Evolutionary conservation across 1,140 invertebrate species (phyloP), one percentile per base, ranked within the genome.

Genomic region (Lordiphosa stackelbergi): DNA sequence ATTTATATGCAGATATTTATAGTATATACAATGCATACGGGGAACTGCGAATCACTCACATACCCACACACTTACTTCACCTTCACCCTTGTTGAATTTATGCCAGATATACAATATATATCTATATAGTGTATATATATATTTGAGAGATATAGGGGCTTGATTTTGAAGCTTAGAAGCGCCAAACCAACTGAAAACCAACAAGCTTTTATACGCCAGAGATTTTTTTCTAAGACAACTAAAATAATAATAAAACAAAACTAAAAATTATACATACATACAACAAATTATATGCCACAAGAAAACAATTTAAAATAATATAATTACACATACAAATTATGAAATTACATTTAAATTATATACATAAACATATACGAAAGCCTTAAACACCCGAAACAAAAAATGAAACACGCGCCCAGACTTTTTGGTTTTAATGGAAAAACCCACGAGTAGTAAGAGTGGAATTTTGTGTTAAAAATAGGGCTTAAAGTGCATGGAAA

Each of bases 121-220:
- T 40, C 45, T 64, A 46, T 43, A 60, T 40, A 24, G 19, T 31
- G 49, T n/a, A 57, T 22, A 46, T 48, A 65, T 6, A 69, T 40
- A 49, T 45, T 42, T 31, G 37, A 41, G 36, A 24, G 24, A 46
- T 52, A 41, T 35, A 48, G 11, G 28, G 28, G 28, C 28, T 31
- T 31, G 65, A 54, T 71, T 56, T 24, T 60, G 49, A 43, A 24
- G 58, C 58, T 73, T 61, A 64, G 69, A 38, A 58, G 69, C 66
- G 57, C 68, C 66, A 81, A 77, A 66, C 61, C 69, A 63, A 69
- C 22, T 4, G 38, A 51, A 35, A 37, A 52, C 46, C 42, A 16
- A 65, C 55, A 79, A 79, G 75, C 75, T 79, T 79, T 79, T 79
- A 72, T 79, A 79, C 71, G 77, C 75, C 75, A 81, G 71, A 81